Base-by-base conservation (phyloP, 2,113 vertebrate genomes). In the Amia ocellicauda region DNA sequence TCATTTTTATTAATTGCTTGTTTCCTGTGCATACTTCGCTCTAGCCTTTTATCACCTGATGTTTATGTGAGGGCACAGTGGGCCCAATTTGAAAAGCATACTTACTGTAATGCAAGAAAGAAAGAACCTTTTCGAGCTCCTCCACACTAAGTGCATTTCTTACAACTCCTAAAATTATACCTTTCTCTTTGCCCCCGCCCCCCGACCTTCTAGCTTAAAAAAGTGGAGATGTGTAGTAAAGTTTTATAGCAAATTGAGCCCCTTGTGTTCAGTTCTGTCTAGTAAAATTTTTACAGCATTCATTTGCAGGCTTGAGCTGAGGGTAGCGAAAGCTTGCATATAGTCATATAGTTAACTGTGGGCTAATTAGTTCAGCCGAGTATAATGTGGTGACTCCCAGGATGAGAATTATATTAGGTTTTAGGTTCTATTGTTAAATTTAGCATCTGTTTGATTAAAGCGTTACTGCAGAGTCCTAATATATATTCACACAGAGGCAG, bases 391-490 rank as follows among this genome's bases (percentile, higher is more conserved):
- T 19, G 54, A 23, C 26, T 58, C 54, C 54, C 54, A 19, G 16
- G 26, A 7, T 66, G 43, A 31, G 28, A 24, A 49, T 59, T 45
- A 60, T 31, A 40, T 19, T 13, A 51, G 13, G 20, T 22, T 23
- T 64, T 52, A 52, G 19, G 9, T 29, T 54, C 57, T 40, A 22
- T 36, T 60, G 47, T 52, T 66, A 60, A 59, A 66, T 60, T 60
- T 66, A 66, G 57, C 28, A 59, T 60, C 54, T 36, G 11, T 49
- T 60, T 60, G 57, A 60, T 52, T 52, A 66, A 31, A 53, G 57
- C 43, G 26, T 26, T 40, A 23, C 36, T 22, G 43, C 42, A 22
- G 63, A 50, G 55, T 20, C 19, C 55, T 42, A 51, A 58, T 65
- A 58, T 53, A 29, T 53, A 54, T 61, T 55, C 50, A 60, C 40